A percentile compares a stretch with the other conserved stretches of the same genome.
Evolutionary conservation across 1,140 invertebrate species (phyloP).

Genomic region (Calycopis cecrops): DNA sequence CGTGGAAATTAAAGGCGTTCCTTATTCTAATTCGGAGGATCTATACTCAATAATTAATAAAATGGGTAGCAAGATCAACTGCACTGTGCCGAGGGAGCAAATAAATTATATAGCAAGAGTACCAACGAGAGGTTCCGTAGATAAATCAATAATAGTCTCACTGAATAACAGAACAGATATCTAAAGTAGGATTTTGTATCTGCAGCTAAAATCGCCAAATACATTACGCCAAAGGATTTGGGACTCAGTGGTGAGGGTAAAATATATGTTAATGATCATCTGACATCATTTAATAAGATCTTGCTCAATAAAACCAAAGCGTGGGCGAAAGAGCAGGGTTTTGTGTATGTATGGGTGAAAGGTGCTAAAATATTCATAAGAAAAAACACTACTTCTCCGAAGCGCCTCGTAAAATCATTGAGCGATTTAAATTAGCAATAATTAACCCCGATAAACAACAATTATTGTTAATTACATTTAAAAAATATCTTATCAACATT

Average conservation of each 20-base stretch:
- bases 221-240: neutral
- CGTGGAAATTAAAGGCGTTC: too few species aligned
- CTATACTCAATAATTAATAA: neutral
- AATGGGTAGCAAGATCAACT: neutral
- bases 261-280: conserved; percentile 5
- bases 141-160: neutral
- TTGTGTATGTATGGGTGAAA: conserved; percentile 3
- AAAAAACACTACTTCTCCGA: neutral
- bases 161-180: conserved; percentile 6
- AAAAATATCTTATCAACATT: too few species aligned
- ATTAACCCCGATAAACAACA: too few species aligned
- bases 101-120: conserved; percentile 1
- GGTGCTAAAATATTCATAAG: conserved; percentile 1
- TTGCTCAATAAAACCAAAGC: neutral
- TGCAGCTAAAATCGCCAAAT: neutral
- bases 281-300: neutral
- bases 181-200: conserved; percentile 4
- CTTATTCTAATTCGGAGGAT: neutral
- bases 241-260: neutral
- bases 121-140: neutral
- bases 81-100: neutral
- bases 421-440: neutral
- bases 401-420: neutral
- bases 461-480: too few species aligned
- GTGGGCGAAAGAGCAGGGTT: neutral